Evolutionary conservation across 2,113 vertebrate species (phyloP).

Genomic region (Lagopus leucura): DNA sequence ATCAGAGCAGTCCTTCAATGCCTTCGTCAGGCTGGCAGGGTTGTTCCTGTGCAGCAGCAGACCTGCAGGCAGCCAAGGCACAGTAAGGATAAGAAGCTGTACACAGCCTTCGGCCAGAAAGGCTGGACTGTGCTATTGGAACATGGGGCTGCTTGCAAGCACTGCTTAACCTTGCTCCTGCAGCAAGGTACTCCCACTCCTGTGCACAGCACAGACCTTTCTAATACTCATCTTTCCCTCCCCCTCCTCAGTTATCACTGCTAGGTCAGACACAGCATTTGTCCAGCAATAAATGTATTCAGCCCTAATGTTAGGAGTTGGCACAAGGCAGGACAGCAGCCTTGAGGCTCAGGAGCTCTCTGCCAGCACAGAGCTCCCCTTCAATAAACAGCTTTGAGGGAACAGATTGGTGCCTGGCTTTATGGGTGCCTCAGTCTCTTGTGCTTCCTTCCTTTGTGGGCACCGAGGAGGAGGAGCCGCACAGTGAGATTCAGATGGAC

Average conservation of each 20-base stretch:
- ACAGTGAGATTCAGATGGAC: rapidly evolving
- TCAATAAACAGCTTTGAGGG: not conserved
- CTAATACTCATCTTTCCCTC: not conserved
- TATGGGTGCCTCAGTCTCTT: not conserved
- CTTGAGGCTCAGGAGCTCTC: not conserved
- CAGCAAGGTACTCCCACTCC: not conserved
- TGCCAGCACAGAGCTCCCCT: not conserved
- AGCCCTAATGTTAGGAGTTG: rapidly evolving
- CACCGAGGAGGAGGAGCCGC: rapidly evolving
- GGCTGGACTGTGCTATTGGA: not conserved
- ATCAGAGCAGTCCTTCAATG: not conserved
- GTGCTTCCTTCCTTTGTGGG: not conserved
- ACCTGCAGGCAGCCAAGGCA: rapidly evolving
- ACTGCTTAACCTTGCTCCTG: not conserved
- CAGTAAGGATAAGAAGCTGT: not conserved
- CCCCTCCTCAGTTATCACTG: not conserved
- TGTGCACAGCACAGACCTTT: slow-evolving; percentile 65
- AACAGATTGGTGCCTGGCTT: not conserved
- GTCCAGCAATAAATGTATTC: slow-evolving; percentile 31
- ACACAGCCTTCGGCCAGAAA: rapidly evolving
- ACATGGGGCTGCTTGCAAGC: too few species aligned
- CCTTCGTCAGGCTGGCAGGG: too few species aligned
- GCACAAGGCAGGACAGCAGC: not conserved
- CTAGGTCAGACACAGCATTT: not conserved
- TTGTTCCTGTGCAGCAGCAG: not conserved